Base-by-base conservation (phyloP, 2,113 vertebrate species). In the Lamprotornis superbus region DNA sequence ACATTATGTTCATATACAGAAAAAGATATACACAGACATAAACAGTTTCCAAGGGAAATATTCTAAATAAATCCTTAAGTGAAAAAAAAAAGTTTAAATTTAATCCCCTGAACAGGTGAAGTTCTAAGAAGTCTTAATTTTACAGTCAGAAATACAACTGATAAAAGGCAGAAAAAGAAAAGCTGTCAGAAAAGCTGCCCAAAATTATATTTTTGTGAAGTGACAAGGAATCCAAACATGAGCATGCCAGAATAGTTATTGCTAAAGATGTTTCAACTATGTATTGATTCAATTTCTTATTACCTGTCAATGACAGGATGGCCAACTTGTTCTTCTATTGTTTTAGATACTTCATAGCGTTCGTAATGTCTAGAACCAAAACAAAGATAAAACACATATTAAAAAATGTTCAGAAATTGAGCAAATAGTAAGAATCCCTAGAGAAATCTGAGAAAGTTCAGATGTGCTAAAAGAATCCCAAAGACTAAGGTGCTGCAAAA, bases 261-360 rank as follows among this genome's bases (percentile, higher is more conserved):
- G 46, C 12, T 80, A 52, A 83, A 83, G n/a, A 69, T 30, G 20
- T 49, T 80, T 92, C 25, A 65, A 18, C 12, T 82, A 59, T 5
- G 1, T 18, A 73, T 31, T 4, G 0, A 80, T 47, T 47, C 7
- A 19, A 44, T 63, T 69, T 93, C 15, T 74, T 77, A 56, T 77
- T 95, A 97, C 97, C 96, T 97, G 80, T 97, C 97, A 87, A 92
- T 39, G 20, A 87, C 12, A 78, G 96, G 91, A 78, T 91, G 74
- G 37, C 92, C 95, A 88, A 68, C 47, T 88, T 52, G 65, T 33
- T 96, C 86, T 33, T 97, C 93, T 83, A 64, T 79, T 65, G 67
- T 93, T 97, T 94, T 95, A 52, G 95, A 82, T 61, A 92, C 71
- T 83, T 97, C 97, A 83, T 96, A 96, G 65, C 16, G 80, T 46